phyloP scores from a whole-genome alignment of 2,888 invertebrate genomes.

The Cryptocephalus primarius region DNA sequence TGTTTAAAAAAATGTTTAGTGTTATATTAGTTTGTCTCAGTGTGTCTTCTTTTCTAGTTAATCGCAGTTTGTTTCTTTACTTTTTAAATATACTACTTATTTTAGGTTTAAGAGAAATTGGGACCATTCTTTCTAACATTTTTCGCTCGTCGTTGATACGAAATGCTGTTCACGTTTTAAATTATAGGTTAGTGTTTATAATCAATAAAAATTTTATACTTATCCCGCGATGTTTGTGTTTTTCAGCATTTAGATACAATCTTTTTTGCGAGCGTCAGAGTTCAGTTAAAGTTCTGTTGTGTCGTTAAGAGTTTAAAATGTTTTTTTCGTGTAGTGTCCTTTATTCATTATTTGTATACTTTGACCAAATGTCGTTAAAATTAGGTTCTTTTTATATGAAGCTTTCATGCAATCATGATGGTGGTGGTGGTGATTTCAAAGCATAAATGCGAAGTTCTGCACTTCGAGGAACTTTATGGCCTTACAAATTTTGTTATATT shows the following conservation, averaged over 20 bases:
- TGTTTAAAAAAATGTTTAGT: constrained; percentile 18
- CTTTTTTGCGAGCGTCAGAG: neutral
- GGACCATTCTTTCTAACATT: constrained; percentile 15
- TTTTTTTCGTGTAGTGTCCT: no score
- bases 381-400: neutral
- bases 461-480: constrained; percentile 19
- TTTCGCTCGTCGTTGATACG: constrained; percentile 9
- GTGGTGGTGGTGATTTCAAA: constrained; percentile 27
- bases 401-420: constrained; percentile 18
- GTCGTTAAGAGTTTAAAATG: no score
- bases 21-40: neutral
- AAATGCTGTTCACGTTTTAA: constrained; percentile 20
- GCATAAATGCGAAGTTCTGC: constrained; percentile 3
- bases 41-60: neutral
- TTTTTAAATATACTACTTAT: constrained; percentile 10
- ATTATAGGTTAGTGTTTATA: neutral
- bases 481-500: constrained; percentile 32
- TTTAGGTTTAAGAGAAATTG: constrained; percentile 12
- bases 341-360: constrained; percentile 2
- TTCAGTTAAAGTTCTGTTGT: no score
- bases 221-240: constrained; percentile 8
- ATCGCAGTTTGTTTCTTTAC: neutral
- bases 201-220: constrained; percentile 11
- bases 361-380: constrained; percentile 12
- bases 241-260: neutral